phyloP scores from a whole-genome alignment of 1,140 invertebrate species.

The Harpegnathos saltator region DNA sequence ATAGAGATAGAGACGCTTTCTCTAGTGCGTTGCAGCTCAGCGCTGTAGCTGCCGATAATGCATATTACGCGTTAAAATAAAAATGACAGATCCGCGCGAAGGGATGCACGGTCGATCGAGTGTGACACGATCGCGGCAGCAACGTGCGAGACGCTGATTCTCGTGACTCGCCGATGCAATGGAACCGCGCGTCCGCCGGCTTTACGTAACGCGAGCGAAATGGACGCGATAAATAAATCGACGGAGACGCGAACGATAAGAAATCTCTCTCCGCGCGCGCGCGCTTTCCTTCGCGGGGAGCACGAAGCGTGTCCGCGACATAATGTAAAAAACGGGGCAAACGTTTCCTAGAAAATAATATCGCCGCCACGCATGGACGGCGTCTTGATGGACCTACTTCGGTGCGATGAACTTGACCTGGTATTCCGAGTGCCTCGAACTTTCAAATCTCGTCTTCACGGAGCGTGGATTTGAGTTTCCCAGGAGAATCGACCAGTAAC shows the following conservation, averaged over 20 bases:
- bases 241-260: constrained; percentile 21
- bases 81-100: neutral
- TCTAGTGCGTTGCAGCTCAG: neutral
- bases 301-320: constrained; percentile 46
- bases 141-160: constrained; percentile 25
- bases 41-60: neutral
- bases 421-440: constrained; percentile 32
- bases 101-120: constrained; percentile 9
- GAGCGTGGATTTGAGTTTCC: neutral
- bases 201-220: constrained; percentile 46
- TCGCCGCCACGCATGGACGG: constrained; percentile 30
- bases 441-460: constrained; percentile 17
- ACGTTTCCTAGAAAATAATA: constrained; percentile 48
- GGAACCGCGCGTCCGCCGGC: neutral
- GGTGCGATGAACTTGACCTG: constrained; percentile 54
- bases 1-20: too few species aligned
- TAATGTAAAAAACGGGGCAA: constrained; percentile 49
- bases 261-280: constrained; percentile 17
- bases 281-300: constrained; percentile 18
- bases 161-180: neutral
- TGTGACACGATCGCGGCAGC: neutral
- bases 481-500: neutral
- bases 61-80: neutral
- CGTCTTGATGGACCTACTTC: constrained; percentile 46
- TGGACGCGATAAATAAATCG: constrained; percentile 18